Base-by-base conservation (phyloP, 2,888 invertebrate genomes). In the Drosophila mayaguana region DNA sequence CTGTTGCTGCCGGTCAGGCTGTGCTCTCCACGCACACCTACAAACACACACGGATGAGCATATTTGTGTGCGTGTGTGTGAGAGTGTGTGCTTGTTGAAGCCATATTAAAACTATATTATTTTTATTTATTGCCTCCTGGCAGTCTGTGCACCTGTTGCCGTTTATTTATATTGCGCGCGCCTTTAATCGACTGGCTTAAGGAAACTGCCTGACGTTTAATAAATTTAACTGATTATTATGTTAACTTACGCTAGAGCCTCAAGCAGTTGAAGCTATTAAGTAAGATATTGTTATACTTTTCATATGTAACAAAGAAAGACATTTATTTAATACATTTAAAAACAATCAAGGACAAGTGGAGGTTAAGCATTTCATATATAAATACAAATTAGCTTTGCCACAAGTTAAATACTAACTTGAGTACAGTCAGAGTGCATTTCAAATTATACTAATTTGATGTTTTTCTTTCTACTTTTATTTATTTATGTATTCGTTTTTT, bases 131-230 rank as follows among this genome's bases (percentile, higher is more conserved):
- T 69, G 46, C 32, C 54, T n/a, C 1, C 28, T 28, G 34, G n/a
- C 22, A 32, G 34, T 25, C 61, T 50, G 25, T 66, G 67, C 84
- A 84, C 84, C 84, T 84, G 84, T 88, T 83, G 83, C 72, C 18
- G 55, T 18, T 40, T 16, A 12, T 20, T 66, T 5, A 20, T 28
- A 28, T 28, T n/a, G 20, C 22, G 48, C 34, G 34, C 50, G 25
- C 9, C 7, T 1, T 22, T 14, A 12, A n/a, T 9, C 28, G n/a
- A 20, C 9, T 11, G 18, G n/a, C 4, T 34, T 5, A 45, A 18
- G 34, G n/a, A 25, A n/a, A n/a, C 3, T 2, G 25, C 16, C 2
- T 7, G n/a, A 0, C 4, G 18, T 12, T 12, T 20, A 22, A 16
- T 36, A 20, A 5, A 34, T 16, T 43, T 16, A n/a, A 60, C 42